These are phyloP conservation scores for Melospiza georgiana DNA, from an alignment of 2,113 vertebrate genomes.

Conservation along the genomic window DNA sequence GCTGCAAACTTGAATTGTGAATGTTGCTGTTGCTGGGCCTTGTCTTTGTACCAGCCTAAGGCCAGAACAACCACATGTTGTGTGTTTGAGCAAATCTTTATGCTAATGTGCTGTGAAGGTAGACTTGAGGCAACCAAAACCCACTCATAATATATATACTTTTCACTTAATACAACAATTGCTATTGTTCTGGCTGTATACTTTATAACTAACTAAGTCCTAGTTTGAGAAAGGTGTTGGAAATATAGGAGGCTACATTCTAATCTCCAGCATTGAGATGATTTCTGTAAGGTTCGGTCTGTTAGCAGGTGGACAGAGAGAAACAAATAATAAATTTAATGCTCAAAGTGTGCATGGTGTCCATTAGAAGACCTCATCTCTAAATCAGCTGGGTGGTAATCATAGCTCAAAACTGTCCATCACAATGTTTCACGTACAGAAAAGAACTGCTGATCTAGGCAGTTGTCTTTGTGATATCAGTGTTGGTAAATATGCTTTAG, in stretches of 20 bases:
- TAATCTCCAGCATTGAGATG: not conserved
- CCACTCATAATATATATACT: not conserved
- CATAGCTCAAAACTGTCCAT: not conserved
- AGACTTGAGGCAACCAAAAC: not conserved
- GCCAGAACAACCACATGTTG: not conserved
- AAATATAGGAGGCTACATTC: not conserved
- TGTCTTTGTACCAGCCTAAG: not conserved
- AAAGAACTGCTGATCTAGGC: not conserved
- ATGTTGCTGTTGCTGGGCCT: not conserved
- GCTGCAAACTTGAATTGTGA: not conserved
- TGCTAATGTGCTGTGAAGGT: not conserved
- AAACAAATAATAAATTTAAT: not conserved
- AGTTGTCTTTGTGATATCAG: not conserved
- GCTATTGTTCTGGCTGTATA: not conserved
- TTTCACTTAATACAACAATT: not conserved
- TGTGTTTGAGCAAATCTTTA: not conserved
- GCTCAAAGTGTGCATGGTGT: not conserved
- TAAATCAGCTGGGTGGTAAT: not conserved
- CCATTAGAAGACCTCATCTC: not conserved
- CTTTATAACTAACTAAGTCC: not conserved
- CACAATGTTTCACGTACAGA: not conserved
- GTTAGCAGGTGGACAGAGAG: not conserved
- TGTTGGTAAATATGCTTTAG: not conserved
- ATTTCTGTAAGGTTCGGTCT: not conserved
- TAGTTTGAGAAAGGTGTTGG: not conserved